These are phyloP conservation scores for Pemphredon lugubris DNA, from an alignment of 2,888 invertebrate genomes.

Conservation along the genomic window DNA sequence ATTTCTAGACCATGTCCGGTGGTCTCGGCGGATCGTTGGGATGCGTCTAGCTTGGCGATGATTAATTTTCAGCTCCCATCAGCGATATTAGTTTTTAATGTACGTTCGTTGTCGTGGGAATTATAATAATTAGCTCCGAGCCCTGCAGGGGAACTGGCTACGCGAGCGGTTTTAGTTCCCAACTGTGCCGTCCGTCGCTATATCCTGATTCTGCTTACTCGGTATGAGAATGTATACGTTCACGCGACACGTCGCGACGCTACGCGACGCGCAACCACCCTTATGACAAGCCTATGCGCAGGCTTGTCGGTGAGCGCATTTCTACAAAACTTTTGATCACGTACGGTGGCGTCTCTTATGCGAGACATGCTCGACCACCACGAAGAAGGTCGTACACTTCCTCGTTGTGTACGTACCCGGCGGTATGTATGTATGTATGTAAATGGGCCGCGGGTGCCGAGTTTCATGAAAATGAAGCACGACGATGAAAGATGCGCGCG, in stretches of 20 bases:
- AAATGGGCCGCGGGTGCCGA: background rate
- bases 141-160: conserved; percentile 42
- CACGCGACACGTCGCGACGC: background rate
- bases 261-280: conserved; percentile 1
- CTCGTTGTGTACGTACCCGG: background rate
- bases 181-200: conserved; percentile 61
- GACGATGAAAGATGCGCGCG: conserved; percentile 3
- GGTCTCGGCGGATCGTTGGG: conserved; percentile 52
- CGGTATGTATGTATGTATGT: background rate
- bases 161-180: conserved; percentile 54
- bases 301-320: conserved; percentile 1
- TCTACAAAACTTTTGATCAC: conserved; percentile 30
- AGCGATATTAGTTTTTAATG: conserved; percentile 72
- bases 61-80: conserved; percentile 68
- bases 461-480: background rate
- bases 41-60: conserved; percentile 39
- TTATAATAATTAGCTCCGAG: conserved; percentile 72
- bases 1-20: conserved; percentile 44
- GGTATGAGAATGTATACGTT: conserved; percentile 19
- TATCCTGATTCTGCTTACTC: conserved; percentile 40
- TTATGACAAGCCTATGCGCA: background rate
- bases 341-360: conserved; percentile 5
- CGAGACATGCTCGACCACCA: conserved; percentile 15
- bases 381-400: conserved; percentile 24
- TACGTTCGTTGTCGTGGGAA: conserved; percentile 66